phyloP scores from a whole-genome alignment of 2,113 vertebrate genomes.

The Calyptomena viridis region DNA sequence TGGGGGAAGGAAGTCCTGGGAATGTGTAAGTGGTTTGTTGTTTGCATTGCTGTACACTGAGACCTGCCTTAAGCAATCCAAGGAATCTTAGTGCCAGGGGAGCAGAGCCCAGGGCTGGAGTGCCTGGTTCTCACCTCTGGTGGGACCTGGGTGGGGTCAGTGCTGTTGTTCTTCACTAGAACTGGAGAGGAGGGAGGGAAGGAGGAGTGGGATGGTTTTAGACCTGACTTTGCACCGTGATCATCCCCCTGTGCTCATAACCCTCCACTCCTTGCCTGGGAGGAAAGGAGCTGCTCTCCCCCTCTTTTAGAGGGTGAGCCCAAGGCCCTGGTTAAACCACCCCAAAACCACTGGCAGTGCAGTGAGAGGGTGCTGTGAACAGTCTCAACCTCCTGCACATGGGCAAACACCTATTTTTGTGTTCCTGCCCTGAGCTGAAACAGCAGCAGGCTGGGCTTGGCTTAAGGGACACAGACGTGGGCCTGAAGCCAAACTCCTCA shows the following conservation, averaged over 20 bases:
- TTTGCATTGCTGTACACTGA: background rate
- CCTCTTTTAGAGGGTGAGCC: background rate
- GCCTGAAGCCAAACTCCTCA: background rate
- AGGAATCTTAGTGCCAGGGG: background rate
- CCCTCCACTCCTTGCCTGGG: background rate
- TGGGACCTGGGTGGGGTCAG: background rate
- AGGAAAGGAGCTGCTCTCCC: background rate
- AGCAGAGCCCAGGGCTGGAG: background rate
- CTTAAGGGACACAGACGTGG: background rate
- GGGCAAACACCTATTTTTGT: accelerated
- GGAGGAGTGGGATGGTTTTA: background rate
- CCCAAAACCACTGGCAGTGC: accelerated
- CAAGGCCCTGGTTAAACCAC: accelerated
- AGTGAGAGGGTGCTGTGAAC: accelerated
- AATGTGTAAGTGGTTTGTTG: background rate
- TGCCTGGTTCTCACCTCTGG: background rate
- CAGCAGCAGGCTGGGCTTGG: background rate
- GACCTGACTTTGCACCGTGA: background rate
- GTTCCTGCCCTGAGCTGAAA: background rate
- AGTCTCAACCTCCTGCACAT: background rate
- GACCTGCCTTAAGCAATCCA: constrained; percentile 14
- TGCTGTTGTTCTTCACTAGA: accelerated
- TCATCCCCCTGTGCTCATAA: background rate
- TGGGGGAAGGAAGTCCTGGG: background rate
- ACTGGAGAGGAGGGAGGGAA: background rate